Evolutionary conservation across 2,888 invertebrate species (phyloP).

Genomic region (Phyto melanocephala): DNA sequence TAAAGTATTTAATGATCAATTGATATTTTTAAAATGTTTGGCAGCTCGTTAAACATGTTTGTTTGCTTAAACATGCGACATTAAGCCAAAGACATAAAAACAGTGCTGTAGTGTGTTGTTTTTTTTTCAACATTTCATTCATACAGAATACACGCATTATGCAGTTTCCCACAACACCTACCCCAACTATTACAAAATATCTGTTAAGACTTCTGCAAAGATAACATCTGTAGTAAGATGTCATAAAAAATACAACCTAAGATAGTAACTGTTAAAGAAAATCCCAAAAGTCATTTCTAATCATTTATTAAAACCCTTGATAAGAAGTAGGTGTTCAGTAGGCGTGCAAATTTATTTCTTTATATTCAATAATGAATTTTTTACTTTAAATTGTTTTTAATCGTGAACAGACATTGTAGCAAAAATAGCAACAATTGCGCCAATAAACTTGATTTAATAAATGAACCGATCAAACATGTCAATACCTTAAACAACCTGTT

Average conservation of each 20-base stretch:
- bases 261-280: too few relatives aligned
- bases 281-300: too few relatives aligned
- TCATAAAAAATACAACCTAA: too few relatives aligned
- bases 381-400: conserved; percentile 2
- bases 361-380: too few relatives aligned
- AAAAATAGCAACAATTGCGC: conserved; percentile 34
- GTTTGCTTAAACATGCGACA: neutral
- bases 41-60: conserved; percentile 13
- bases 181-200: too few relatives aligned
- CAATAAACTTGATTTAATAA: conserved; percentile 51
- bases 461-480: conserved; percentile 9
- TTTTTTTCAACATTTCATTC: conserved; percentile 15
- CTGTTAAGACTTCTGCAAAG: too few relatives aligned
- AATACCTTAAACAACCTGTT: conserved; percentile 51
- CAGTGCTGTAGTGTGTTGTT: conserved; percentile 68
- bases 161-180: conserved; percentile 42
- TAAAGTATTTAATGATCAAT: neutral
- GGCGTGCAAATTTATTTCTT: conserved; percentile 48
- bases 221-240: too few relatives aligned
- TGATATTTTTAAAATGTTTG: neutral
- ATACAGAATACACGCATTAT: conserved; percentile 38
- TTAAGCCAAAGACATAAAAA: conserved; percentile 12
- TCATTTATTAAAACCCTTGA: neutral
- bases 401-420: neutral
- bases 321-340: conserved; percentile 51